A percentile compares a stretch with the other conserved stretches of the same genome.
Conservation (phyloP, 2,113 vertebrate genomes). For the Centropus unirufus region DNA sequence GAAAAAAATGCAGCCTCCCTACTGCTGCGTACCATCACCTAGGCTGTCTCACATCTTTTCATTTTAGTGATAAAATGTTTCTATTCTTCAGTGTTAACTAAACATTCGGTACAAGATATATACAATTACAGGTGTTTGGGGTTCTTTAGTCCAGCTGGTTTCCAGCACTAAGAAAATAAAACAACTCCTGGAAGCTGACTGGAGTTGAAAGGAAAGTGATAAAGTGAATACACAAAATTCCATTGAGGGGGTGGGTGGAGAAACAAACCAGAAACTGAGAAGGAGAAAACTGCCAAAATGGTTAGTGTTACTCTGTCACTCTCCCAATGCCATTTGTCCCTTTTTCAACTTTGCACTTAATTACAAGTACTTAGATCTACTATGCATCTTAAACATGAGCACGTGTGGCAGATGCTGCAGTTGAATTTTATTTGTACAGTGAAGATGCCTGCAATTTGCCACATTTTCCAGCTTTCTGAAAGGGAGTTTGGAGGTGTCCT, state of each 20-base stretch:
- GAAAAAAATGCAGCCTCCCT: not conserved
- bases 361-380: not conserved
- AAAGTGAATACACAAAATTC: not conserved
- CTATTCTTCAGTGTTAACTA: not conserved
- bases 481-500: not conserved
- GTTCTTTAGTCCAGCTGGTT: not conserved
- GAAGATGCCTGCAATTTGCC: not conserved
- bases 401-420: not conserved
- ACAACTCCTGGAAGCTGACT: not conserved
- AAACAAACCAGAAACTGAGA: not conserved
- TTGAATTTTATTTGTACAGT: not conserved
- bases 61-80: not conserved
- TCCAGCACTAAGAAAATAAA: not conserved
- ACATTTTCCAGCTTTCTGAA: not conserved
- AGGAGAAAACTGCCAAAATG: not conserved
- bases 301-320: not conserved
- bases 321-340: not conserved
- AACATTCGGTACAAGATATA: rapidly evolving
- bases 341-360: not conserved
- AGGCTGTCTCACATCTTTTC: not conserved
- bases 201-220: not conserved
- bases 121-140: not conserved
- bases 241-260: not conserved
- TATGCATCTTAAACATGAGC: not conserved
- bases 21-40: not conserved